A percentile compares a stretch with the other conserved stretches of the same genome.
These are phyloP conservation scores for Drosophila suzukii DNA, from an alignment of 1,140 invertebrate genomes.

Conservation along the genomic window DNA sequence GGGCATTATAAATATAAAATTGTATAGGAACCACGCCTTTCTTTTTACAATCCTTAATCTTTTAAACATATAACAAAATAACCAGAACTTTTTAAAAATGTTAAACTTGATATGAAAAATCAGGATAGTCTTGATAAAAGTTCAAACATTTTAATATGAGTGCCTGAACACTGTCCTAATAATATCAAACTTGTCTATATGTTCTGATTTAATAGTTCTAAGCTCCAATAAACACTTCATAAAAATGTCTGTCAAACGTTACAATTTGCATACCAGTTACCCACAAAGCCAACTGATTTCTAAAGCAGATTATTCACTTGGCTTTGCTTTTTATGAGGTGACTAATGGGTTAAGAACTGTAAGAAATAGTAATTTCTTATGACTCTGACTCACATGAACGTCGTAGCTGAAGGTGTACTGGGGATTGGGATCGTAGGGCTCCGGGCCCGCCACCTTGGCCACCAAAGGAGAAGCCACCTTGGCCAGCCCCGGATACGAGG, in stretches of 20 bases:
- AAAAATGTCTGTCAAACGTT: not conserved
- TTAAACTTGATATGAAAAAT: too few species aligned
- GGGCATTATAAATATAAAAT: too few species aligned
- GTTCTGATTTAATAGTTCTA: not conserved
- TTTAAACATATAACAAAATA: not conserved
- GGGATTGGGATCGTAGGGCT: constrained; percentile 86
- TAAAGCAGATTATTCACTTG: not conserved
- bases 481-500: constrained; percentile 54
- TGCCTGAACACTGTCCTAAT: too few species aligned
- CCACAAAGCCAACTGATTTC: not conserved
- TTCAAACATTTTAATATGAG: not conserved
- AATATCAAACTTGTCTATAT: not conserved
- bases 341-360: not conserved
- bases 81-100: not conserved
- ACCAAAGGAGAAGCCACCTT: constrained; percentile 66
- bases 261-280: constrained; percentile 3
- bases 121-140: too few species aligned
- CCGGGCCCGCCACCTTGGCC: constrained; percentile 85
- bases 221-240: constrained; percentile 3
- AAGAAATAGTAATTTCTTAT: not conserved
- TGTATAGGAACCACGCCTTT: too few species aligned
- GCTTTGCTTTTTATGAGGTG: constrained; percentile 1
- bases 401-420: constrained; percentile 87
- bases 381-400: constrained; percentile 84
- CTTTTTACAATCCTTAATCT: too few species aligned